Evolutionary conservation across 2,888 invertebrate genomes (phyloP), one percentile per base, ranked within the genome.

Genomic region (Polyploca ridens): DNA sequence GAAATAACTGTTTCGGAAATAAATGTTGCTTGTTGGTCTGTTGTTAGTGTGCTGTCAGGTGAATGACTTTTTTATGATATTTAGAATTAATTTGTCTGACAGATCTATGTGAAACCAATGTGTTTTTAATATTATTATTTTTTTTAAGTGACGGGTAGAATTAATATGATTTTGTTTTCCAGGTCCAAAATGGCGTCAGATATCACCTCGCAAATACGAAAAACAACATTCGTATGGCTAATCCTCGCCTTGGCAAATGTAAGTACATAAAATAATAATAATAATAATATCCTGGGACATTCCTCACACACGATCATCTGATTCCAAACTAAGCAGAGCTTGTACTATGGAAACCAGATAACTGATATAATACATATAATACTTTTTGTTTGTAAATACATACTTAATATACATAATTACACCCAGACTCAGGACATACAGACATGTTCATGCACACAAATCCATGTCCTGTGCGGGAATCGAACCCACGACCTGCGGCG

Each of bases 101-200:
- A 63, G 71, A 65, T 46, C 35, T 44, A 65, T 64, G 54, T 61
- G 64, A 63, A 44, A 62, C 14, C 63, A 58, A 58, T 65, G 44
- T 38, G 44, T 63, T 57, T 58, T 10, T 49, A n/a, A n/a, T n/a
- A 54, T 58, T 57, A 58, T 60, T 66, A 57, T 75, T 73, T 75
- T 78, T 73, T 77, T 13, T 13, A 41, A 13, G 13, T 41, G 3
- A 41, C 3, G 13, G 13, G 0, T 41, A 3, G 13, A 41, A 41
- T 13, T 41, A 41, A 41, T 2, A 13, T 41, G 13, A 13, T 41
- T 41, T 13, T 41, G 3, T 64, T 73, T 90, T 90, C 54, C 91
- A 94, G 94, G 93, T 91, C 85, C 77, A 89, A 87, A 84, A 94
- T 93, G 94, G 89, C 90, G 82, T 87, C 90, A 72, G 89, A 90